Evolutionary conservation across 1,140 invertebrate genomes (phyloP).

Genomic region (Diachasma alloeum): DNA sequence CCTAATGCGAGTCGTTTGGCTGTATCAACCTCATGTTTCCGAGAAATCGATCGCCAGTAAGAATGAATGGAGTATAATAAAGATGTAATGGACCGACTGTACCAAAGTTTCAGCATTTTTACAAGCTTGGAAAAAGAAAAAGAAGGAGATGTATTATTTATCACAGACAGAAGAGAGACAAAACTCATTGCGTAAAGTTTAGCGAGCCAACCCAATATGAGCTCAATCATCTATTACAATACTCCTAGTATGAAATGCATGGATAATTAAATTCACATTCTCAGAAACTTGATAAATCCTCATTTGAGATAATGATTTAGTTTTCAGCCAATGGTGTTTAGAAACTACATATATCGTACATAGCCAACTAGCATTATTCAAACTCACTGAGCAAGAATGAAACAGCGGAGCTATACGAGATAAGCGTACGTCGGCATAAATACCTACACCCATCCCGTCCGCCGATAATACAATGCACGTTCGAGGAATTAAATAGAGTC

Average conservation of each 20-base stretch:
- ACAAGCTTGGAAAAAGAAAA: neutral
- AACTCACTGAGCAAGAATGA: constrained; percentile 31
- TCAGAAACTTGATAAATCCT: neutral
- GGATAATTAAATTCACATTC: neutral
- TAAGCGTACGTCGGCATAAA: constrained; percentile 25
- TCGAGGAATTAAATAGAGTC: neutral
- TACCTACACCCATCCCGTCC: neutral
- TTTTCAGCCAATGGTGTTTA: neutral
- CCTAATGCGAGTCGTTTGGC: neutral
- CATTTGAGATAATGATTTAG: neutral
- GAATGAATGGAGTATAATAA: neutral
- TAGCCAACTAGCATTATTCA: constrained; percentile 24
- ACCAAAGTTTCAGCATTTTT: neutral
- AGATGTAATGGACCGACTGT: neutral
- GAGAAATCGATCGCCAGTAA: neutral
- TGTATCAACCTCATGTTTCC: neutral
- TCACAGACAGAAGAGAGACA: no score
- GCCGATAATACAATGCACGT: constrained; percentile 18
- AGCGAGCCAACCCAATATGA: no score
- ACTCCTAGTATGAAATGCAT: neutral
- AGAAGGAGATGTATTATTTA: no score
- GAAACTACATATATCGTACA: constrained; percentile 15
- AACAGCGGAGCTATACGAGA: constrained; percentile 18
- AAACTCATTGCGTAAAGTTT: no score
- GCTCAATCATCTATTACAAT: neutral